A percentile compares a stretch with the other conserved stretches of the same genome.
phyloP scores from a whole-genome alignment of 2,113 vertebrate genomes.

The Indicator indicator region DNA sequence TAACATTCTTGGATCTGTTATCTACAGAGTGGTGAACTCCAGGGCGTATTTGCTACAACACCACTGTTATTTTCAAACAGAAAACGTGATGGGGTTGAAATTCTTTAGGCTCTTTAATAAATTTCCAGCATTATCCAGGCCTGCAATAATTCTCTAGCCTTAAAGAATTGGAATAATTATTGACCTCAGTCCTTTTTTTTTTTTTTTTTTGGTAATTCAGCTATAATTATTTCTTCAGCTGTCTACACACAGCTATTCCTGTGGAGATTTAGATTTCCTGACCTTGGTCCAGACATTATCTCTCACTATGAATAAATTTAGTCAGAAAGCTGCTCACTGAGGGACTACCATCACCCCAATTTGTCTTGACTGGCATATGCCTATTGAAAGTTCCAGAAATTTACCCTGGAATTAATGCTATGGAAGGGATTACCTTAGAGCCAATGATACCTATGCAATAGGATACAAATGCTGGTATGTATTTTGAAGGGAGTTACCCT shows the following conservation, averaged over 20 bases:
- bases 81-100: constrained; percentile 59
- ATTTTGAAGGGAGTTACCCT: neutral
- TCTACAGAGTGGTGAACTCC: neutral
- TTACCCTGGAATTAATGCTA: constrained; percentile 41
- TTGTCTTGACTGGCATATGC: constrained; percentile 60
- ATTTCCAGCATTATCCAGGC: constrained; percentile 63
- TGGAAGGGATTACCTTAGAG: neutral
- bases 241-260: constrained; percentile 39
- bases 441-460: neutral
- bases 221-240: constrained; percentile 74
- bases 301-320: constrained; percentile 73
- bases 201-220: neutral
- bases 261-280: constrained; percentile 65
- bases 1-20: neutral
- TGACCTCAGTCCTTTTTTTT: constrained; percentile 34
- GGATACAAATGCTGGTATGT: neutral
- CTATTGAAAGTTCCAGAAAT: constrained; percentile 52
- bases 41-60: neutral
- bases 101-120: constrained; percentile 69
- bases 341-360: constrained; percentile 58
- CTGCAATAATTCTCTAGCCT: constrained; percentile 61
- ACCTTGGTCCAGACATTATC: constrained; percentile 68
- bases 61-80: constrained; percentile 47
- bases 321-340: constrained; percentile 37
- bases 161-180: constrained; percentile 71